Conservation (phyloP, 35 echinoderm and acorn worm species). For the Hemicentrotus pulcherrimus region DNA sequence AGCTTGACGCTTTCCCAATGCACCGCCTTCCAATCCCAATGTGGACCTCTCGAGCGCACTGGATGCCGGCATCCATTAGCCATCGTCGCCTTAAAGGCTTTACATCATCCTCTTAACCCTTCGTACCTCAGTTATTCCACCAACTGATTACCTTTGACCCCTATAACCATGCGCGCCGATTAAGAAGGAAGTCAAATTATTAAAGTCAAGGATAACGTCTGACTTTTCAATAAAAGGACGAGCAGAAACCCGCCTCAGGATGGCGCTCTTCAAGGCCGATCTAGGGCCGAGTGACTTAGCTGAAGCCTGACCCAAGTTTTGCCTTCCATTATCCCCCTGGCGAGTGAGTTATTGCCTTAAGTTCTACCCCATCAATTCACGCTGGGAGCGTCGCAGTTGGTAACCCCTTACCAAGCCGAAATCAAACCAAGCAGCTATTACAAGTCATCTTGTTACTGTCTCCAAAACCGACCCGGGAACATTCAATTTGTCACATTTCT, state of each 20-base stretch:
- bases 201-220: background rate
- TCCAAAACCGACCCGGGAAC: slow-evolving; percentile 28
- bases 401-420: slow-evolving; percentile 25
- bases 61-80: background rate
- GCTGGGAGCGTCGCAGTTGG: slow-evolving; percentile 23
- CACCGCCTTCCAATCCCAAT: slow-evolving; percentile 21
- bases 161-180: background rate
- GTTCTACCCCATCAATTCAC: slow-evolving; percentile 26
- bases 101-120: background rate
- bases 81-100: background rate
- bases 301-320: background rate
- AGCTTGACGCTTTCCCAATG: slow-evolving; percentile 23
- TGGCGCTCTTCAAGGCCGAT: background rate
- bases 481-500: slow-evolving; percentile 53
- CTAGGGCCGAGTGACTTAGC: background rate
- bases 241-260: background rate
- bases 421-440: slow-evolving; percentile 28
- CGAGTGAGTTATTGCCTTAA: slow-evolving; percentile 48
- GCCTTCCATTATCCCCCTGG: slow-evolving; percentile 42
- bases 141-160: background rate
- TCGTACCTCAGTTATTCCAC: background rate
- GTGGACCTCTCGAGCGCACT: background rate
- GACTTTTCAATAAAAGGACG: background rate
- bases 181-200: background rate
- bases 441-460: slow-evolving; percentile 45